Evolutionary conservation across 2,888 invertebrate genomes (phyloP).

Genomic region (Diarsia rubi): DNA sequence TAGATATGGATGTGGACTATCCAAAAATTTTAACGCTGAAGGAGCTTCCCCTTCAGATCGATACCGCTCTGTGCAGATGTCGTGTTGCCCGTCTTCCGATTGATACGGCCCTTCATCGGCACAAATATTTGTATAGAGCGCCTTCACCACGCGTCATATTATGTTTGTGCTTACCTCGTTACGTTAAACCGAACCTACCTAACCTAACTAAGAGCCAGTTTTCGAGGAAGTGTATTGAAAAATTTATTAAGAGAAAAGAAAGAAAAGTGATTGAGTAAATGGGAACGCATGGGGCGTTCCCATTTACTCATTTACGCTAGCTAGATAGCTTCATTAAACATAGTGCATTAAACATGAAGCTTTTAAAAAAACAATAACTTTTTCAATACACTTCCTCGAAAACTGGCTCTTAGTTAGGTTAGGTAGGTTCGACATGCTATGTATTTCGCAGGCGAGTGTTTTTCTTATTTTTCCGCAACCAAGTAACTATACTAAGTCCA

Average conservation of each 20-base stretch:
- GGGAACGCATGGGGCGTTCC: too few relatives aligned
- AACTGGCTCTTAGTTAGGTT: too few relatives aligned
- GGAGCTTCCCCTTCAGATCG: constrained; percentile 19
- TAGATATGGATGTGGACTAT: neutral
- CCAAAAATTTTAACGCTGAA: constrained; percentile 22
- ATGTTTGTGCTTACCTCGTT: constrained; percentile 20
- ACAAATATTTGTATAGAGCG: constrained; percentile 57
- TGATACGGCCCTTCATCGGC: constrained; percentile 42
- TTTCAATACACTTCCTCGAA: too few relatives aligned
- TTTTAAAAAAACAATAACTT: neutral
- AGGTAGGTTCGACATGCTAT: too few relatives aligned
- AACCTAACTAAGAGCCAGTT: too few relatives aligned
- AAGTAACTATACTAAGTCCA: too few relatives aligned
- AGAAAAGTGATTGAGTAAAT: too few relatives aligned
- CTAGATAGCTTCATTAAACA: neutral
- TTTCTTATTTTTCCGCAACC: too few relatives aligned
- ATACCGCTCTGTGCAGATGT: constrained; percentile 45
- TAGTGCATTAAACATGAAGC: neutral
- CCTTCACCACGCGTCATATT: constrained; percentile 7
- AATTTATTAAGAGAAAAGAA: too few relatives aligned
- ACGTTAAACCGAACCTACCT: neutral
- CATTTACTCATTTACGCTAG: too few relatives aligned
- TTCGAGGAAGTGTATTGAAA: too few relatives aligned
- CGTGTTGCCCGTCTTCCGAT: constrained; percentile 44
- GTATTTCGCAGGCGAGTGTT: too few relatives aligned